phyloP scores from a whole-genome alignment of 2,113 vertebrate genomes.

The Canis aureus region DNA sequence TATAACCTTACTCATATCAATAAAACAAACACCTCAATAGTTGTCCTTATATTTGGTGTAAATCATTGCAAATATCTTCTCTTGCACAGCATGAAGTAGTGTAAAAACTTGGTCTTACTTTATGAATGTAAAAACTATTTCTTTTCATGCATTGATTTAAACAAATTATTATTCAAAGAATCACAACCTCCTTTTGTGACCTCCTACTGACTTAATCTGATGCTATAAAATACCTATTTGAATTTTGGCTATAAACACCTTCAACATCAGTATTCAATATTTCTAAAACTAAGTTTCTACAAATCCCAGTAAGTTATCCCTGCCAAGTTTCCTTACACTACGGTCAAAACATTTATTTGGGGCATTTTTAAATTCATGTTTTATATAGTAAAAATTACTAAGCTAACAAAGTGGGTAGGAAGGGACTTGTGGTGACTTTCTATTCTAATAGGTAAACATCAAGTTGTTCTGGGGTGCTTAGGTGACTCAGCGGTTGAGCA shows the following conservation, averaged over 20 bases:
- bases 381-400: neutral
- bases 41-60: constrained; percentile 69
- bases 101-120: constrained; percentile 70
- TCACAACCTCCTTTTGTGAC: constrained; percentile 69
- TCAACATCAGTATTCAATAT: constrained; percentile 53
- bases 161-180: constrained; percentile 81
- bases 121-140: constrained; percentile 78
- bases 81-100: constrained; percentile 48
- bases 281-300: constrained; percentile 58
- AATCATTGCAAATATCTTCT: constrained; percentile 51
- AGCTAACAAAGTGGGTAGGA: neutral
- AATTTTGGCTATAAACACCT: constrained; percentile 71
- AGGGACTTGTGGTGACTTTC: neutral
- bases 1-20: neutral
- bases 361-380: neutral
- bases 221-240: constrained; percentile 72
- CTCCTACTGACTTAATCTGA: constrained; percentile 75
- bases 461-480: neutral
- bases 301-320: neutral
- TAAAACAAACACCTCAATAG: neutral
- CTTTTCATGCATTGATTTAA: constrained; percentile 81
- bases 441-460: neutral
- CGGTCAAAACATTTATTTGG: constrained; percentile 55
- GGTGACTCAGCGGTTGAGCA: too few species aligned
- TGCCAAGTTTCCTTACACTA: neutral